Percentiles rank a stretch among this genome's conserved stretches.
Conservation (phyloP, 1,140 invertebrate genomes). For the Asobara japonica region DNA sequence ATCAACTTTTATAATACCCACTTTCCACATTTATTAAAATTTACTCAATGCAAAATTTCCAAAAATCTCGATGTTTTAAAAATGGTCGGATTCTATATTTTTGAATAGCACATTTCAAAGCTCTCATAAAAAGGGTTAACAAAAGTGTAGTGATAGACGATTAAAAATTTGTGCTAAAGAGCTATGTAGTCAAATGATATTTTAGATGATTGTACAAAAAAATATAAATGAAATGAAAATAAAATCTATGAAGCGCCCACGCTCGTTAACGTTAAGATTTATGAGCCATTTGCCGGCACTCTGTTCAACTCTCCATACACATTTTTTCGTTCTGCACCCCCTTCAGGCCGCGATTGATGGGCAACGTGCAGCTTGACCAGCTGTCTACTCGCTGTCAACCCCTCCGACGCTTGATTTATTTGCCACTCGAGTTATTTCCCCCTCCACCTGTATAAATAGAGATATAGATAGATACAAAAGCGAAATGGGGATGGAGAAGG, state of each 20-base stretch:
- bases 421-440: conserved; percentile 1
- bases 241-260: neutral
- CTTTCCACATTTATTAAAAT: no score
- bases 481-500: neutral
- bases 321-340: conserved; percentile 8
- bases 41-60: no score
- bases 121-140: no score
- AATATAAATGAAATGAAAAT: neutral
- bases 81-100: no score
- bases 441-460: conserved; percentile 5
- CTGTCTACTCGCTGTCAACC: conserved; percentile 14
- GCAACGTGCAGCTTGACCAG: conserved; percentile 12
- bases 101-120: no score
- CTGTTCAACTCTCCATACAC: conserved; percentile 3
- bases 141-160: no score
- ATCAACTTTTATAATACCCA: no score
- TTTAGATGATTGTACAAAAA: no score
- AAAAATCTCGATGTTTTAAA: no score
- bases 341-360: neutral
- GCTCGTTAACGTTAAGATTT: conserved; percentile 5
- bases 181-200: no score
- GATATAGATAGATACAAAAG: neutral
- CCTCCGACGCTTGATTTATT: conserved; percentile 4
- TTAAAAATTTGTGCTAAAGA: no score
- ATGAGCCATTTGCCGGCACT: conserved; percentile 12